Conservation (phyloP, 2,888 invertebrate species). For the Coelopa pilipes region DNA sequence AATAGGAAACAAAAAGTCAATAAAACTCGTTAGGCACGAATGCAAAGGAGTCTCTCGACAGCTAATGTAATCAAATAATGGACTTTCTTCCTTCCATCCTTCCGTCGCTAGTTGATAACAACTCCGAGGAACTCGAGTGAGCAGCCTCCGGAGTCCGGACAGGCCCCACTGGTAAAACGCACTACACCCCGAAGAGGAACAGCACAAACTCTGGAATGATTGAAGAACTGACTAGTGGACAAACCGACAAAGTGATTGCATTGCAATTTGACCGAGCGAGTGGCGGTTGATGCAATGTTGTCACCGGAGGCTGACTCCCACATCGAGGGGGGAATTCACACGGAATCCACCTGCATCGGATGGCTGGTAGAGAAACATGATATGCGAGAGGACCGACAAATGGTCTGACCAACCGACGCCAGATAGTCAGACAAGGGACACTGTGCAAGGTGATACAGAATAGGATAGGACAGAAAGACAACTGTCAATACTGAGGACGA, state of each 20-base stretch:
- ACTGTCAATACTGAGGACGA: too few relatives aligned
- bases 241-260: too few relatives aligned
- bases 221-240: too few relatives aligned
- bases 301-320: not conserved
- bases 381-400: not conserved
- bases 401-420: not conserved
- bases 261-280: too few relatives aligned
- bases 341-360: not conserved
- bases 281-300: not conserved
- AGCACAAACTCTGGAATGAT: too few relatives aligned
- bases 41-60: conserved; percentile 20
- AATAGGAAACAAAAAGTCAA: conserved; percentile 22
- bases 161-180: too few relatives aligned
- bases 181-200: too few relatives aligned
- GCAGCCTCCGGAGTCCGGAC: not conserved
- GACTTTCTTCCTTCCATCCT: not conserved
- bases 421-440: not conserved
- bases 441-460: too few relatives aligned
- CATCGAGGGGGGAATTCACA: not conserved
- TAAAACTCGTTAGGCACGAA: conserved; percentile 7
- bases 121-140: not conserved
- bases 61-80: conserved; percentile 35
- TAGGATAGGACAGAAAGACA: too few relatives aligned
- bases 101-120: not conserved
- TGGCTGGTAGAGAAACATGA: not conserved